Base-by-base conservation (phyloP, 2,113 vertebrate species). In the Ochotona curzoniae region DNA sequence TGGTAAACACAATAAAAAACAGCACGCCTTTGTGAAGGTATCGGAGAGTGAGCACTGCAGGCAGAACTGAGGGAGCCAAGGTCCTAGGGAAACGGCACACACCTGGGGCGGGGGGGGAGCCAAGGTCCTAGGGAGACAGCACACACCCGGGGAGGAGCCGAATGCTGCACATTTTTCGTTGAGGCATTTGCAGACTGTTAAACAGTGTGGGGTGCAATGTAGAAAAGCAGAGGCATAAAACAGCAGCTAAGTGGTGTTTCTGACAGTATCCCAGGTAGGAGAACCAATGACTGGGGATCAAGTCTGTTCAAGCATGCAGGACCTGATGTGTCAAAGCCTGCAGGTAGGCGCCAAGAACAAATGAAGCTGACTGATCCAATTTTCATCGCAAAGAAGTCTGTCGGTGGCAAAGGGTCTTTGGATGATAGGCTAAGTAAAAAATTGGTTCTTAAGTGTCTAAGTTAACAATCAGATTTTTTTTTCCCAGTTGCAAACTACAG, bases 61-160 rank as follows among this genome's bases (percentile, higher is more conserved):
- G 38, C 35, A 67, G 61, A 32, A 35, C 23, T 35, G 12, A 7
- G 12, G n/a, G 21, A 51, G 44, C 44, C 73, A 15, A 64, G 67
- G 75, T 76, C n/a, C 3, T 18, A 44, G 38, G 38, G 38, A 44
- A 6, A 44, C 3, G 38, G 38, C 38, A 44, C 38, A 44, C 38
- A 44, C 38, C 38, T 6, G 38, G 76, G 80, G 67, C 30, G 8
- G n/a, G 75, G 54, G 3, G 13, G 13, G 44, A 90, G 86, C 87
- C 91, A 93, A 67, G 74, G 89, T 54, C 70, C 71, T 51, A 66
- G 83, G 78, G 61, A 90, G 79, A 69, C 92, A 35, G 63, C 76
- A 44, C 81, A 51, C 18, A 17, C 11, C 12, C 1, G 81, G 76
- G 80, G 67, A 32, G 8, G n/a, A 79, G 54, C 74, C 60, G 25